phyloP scores from a whole-genome alignment of 2,888 invertebrate species.

The Drosophila prostipennis region DNA sequence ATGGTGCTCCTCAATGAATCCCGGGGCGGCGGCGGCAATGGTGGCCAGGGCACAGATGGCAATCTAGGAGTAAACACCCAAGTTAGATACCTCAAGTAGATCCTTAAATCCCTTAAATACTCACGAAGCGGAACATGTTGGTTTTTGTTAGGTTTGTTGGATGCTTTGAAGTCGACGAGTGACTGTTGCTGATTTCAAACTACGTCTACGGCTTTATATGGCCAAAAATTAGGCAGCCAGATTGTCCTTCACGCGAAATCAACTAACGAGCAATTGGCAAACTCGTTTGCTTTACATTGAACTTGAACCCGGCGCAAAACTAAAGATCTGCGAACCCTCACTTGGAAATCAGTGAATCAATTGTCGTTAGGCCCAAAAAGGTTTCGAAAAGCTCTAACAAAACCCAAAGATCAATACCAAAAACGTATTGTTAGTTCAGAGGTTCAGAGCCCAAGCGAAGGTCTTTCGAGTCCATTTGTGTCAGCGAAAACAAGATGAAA shows the following conservation, averaged over 20 bases:
- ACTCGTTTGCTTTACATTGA: constrained; percentile 65
- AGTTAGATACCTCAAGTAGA: not conserved
- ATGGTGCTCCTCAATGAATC: constrained; percentile 77
- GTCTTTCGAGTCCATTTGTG: constrained; percentile 4
- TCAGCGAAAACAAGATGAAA: constrained; percentile 37
- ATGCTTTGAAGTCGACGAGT: constrained; percentile 50
- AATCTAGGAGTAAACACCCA: constrained; percentile 37
- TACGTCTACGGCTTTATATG: constrained; percentile 52
- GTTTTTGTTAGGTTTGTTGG: constrained; percentile 18
- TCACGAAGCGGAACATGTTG: constrained; percentile 83
- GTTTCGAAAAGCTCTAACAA: constrained; percentile 28
- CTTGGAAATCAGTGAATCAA: constrained; percentile 15
- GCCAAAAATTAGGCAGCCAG: constrained; percentile 33
- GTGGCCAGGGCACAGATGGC: constrained; percentile 79
- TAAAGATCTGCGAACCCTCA: constrained; percentile 22
- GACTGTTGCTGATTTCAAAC: constrained; percentile 60
- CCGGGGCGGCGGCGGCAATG: constrained; percentile 80
- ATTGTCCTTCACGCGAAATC: constrained; percentile 61
- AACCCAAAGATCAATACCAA: constrained; percentile 19
- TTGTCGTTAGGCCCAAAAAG: constrained; percentile 35
- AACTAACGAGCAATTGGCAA: constrained; percentile 50
- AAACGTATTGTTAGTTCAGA: constrained; percentile 7
- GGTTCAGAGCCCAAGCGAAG: constrained; percentile 22
- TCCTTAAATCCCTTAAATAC: constrained; percentile 37
- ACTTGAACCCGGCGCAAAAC: constrained; percentile 68